Conservation (phyloP, 2,888 invertebrate genomes). For the Tigriopus californicus region DNA sequence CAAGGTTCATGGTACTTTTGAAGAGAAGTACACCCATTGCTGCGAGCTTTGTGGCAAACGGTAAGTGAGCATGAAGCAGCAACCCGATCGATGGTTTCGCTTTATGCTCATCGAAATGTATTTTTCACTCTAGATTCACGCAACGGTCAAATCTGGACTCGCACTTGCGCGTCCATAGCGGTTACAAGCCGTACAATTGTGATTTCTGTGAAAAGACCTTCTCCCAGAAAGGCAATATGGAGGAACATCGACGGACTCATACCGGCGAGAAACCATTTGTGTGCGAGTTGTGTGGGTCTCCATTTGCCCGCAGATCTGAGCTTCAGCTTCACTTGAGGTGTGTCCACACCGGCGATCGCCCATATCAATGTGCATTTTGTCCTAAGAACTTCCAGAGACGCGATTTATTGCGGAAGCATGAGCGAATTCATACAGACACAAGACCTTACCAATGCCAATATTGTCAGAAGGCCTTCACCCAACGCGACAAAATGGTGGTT, state of each 20-base stretch:
- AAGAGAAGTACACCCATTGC: constrained; percentile 11
- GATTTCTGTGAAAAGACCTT: constrained; percentile 13
- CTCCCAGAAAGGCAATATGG: constrained; percentile 15
- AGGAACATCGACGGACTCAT: constrained; percentile 13
- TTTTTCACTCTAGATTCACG: constrained; percentile 6
- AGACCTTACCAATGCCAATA: constrained; percentile 18
- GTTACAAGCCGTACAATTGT: constrained; percentile 13
- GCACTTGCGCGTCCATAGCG: constrained; percentile 11
- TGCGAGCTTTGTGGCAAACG: constrained; percentile 14
- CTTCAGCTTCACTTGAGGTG: constrained; percentile 11
- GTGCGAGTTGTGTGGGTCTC: constrained; percentile 10
- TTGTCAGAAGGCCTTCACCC: constrained; percentile 19
- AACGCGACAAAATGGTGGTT: constrained; percentile 15
- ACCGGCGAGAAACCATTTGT: constrained; percentile 15
- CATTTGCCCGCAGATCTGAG: constrained; percentile 4
- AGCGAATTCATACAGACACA: constrained; percentile 19
- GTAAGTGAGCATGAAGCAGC: not conserved
- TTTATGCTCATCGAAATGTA: no score
- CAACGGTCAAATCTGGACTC: constrained; percentile 14
- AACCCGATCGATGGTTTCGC: no score
- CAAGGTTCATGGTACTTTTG: constrained; percentile 4
- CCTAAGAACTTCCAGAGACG: constrained; percentile 16
- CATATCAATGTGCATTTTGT: constrained; percentile 15
- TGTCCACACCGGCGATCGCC: constrained; percentile 13
- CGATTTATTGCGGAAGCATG: constrained; percentile 18